These are phyloP conservation scores for Cataglyphis albicans DNA, from an alignment of 2,888 invertebrate genomes.

Conservation along the genomic window DNA sequence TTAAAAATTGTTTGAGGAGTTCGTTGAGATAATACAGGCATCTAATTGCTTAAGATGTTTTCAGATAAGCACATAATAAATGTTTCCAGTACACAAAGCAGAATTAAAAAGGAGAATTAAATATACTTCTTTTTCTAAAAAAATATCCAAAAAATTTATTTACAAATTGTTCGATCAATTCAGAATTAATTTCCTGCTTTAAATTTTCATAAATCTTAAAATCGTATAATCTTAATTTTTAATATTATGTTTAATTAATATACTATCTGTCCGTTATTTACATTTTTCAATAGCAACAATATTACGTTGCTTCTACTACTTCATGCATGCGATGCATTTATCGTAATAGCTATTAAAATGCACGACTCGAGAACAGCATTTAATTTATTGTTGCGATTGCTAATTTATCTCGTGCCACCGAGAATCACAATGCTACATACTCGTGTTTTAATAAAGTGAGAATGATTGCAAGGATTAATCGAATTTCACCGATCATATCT, in stretches of 20 bases:
- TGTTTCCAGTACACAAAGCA: background rate
- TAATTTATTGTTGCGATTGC: constrained; percentile 7
- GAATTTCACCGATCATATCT: background rate
- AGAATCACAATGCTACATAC: constrained; percentile 5
- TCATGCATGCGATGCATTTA: background rate
- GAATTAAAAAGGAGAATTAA: background rate
- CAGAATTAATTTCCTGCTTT: background rate
- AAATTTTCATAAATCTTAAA: background rate
- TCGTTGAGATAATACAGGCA: background rate
- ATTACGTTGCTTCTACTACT: background rate
- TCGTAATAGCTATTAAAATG: constrained; percentile 35
- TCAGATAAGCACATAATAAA: background rate
- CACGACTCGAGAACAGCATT: background rate
- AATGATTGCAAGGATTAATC: constrained; percentile 1
- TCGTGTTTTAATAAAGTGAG: constrained; percentile 19
- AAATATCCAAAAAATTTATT: background rate
- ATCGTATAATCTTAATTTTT: background rate
- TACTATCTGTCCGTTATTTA: background rate
- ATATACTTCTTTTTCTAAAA: background rate
- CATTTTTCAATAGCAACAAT: background rate
- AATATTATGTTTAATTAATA: constrained; percentile 7
- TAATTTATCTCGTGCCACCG: constrained; percentile 5
- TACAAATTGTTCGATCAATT: constrained; percentile 23
- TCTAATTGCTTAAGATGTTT: background rate
- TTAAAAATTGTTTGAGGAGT: background rate